These are phyloP conservation scores for Phyllotreta cruciferae DNA, from an alignment of 2,888 invertebrate species.

Conservation along the genomic window DNA sequence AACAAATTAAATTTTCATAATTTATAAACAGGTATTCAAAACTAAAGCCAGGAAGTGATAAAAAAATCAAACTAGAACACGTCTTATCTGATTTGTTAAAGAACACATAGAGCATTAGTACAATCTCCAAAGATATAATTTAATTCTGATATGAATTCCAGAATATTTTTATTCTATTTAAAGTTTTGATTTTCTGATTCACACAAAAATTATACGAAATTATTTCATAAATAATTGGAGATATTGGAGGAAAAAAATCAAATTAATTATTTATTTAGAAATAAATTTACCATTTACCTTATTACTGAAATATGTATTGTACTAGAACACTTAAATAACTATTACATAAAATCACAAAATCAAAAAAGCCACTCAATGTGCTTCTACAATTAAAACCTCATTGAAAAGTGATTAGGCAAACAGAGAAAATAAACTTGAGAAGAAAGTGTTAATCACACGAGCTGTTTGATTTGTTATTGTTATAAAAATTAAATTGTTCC, in stretches of 20 bases:
- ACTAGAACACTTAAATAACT: not conserved
- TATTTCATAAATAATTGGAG: no score
- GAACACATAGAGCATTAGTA: no score
- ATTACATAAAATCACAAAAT: not conserved
- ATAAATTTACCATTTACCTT: no score
- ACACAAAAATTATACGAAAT: not conserved
- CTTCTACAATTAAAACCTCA: slow-evolving; percentile 10
- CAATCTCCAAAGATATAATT: no score
- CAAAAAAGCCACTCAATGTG: not conserved
- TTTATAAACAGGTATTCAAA: not conserved
- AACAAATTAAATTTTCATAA: slow-evolving; percentile 54
- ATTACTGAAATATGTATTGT: not conserved
- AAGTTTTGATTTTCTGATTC: no score
- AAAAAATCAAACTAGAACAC: not conserved
- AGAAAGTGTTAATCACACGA: slow-evolving; percentile 8
- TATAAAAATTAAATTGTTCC: slow-evolving; percentile 2
- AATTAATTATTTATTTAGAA: no score
- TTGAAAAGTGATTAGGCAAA: slow-evolving; percentile 21
- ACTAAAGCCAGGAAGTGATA: not conserved
- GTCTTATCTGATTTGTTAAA: no score
- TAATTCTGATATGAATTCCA: no score
- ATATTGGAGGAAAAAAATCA: no score
- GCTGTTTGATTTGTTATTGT: slow-evolving; percentile 13
- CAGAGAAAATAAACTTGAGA: slow-evolving; percentile 2
- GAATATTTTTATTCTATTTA: no score